phyloP scores from a whole-genome alignment of 2,113 vertebrate genomes.

The Macrotis lagotis region DNA sequence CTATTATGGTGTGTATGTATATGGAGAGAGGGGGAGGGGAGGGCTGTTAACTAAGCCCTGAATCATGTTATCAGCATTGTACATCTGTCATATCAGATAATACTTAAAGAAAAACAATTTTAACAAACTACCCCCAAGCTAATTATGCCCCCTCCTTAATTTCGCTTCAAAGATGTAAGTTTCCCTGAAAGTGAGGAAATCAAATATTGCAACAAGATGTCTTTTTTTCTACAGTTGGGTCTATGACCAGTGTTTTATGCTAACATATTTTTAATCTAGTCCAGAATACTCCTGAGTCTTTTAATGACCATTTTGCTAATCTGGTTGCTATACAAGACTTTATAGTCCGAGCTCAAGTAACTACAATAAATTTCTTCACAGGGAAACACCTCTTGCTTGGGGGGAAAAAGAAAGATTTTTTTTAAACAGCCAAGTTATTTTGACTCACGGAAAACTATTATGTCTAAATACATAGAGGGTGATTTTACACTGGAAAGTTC shows the following conservation, averaged over 20 bases:
- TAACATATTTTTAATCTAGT: slow-evolving; percentile 52
- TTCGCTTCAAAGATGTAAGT: slow-evolving; percentile 46
- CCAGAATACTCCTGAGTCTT: slow-evolving; percentile 45
- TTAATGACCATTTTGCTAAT: slow-evolving; percentile 60
- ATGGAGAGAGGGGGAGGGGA: slow-evolving; percentile 34
- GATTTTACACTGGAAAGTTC: slow-evolving; percentile 14
- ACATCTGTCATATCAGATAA: slow-evolving; percentile 65
- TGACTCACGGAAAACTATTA: slow-evolving; percentile 17
- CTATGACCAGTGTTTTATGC: slow-evolving; percentile 36
- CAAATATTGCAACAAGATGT: slow-evolving; percentile 63
- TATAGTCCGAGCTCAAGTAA: slow-evolving; percentile 28
- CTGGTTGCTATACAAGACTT: slow-evolving; percentile 38
- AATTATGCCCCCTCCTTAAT: slow-evolving; percentile 52
- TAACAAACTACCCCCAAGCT: slow-evolving; percentile 52
- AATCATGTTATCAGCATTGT: slow-evolving; percentile 66
- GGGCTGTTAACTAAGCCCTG: slow-evolving; percentile 60
- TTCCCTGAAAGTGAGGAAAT: slow-evolving; percentile 42
- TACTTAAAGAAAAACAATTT: slow-evolving; percentile 63
- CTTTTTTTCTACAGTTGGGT: not conserved
- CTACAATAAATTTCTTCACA: slow-evolving; percentile 33
- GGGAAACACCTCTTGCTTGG: slow-evolving; percentile 32
- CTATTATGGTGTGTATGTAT: slow-evolving; percentile 63
- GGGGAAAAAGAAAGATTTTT: not conserved
- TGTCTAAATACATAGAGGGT: not conserved
- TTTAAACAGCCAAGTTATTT: not conserved